Evolutionary conservation across 2,113 vertebrate species (phyloP), one percentile per base, ranked within the genome.

Genomic region (Progne subis): DNA sequence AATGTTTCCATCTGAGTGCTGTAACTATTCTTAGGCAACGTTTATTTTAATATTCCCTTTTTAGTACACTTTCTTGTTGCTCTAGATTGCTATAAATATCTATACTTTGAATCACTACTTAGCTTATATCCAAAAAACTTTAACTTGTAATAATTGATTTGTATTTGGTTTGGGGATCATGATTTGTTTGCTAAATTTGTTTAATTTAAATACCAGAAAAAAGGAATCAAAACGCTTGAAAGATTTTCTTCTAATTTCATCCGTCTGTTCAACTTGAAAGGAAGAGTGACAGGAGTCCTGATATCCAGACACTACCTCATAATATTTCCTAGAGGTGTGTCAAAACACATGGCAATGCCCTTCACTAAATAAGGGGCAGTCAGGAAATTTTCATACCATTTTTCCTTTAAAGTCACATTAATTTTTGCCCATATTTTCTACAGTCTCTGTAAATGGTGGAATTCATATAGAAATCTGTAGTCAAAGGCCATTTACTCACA

Each of bases 1-100:
- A 69, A 90, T 46, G 28, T 95, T 94, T 92, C 60, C 61, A 65
- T 78, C 12, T 0, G 5, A 82, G 68, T n/a, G 34, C 32, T 77
- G 87, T 43, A 91, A 34, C 47, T 94, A 89, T 89, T 91, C 65
- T 91, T 82, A 82, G 69, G 50, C 17, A 83, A 37, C 0, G 0
- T 44, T 94, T 92, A 34, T 76, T 86, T 93, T 83, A 92, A 83
- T 74, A 52, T 57, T 92, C 59, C 43, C 3, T n/a, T 89, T 92
- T 92, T 34, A 86, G 60, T 72, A 82, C 47, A 82, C 31, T 72
- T 74, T 5, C 11, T 82, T 32, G 12, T 87, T 92, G 41, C 28
- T 75, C 31, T 76, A 39, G 15, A 50, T 79, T 61, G 57, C 70
- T 70, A 79, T 95, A 76, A 37, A 56, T 31, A 8, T 74, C 71